Evolutionary conservation across 1,140 invertebrate genomes (phyloP), one percentile per base, ranked within the genome.

Genomic region (Drosophila persimilis): DNA sequence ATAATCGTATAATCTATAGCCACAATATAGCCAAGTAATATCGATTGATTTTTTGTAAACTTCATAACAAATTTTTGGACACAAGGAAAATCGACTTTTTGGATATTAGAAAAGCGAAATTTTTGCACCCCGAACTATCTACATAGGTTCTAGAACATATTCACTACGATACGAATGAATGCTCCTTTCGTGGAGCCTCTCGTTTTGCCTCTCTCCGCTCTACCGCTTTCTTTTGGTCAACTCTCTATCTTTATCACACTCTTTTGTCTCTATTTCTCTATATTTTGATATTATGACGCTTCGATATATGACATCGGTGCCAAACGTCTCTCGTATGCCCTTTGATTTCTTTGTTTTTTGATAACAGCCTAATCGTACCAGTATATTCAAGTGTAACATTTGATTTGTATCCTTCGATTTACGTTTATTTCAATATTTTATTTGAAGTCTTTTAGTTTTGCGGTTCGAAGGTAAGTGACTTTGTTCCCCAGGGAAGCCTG

Each of bases 1-100:
- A 75, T 85, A 64, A 64, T 75, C 61, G 60, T 84, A 70, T 39
- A 39, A 39, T 55, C 78, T 46, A 44, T 71, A 73, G 73, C 70
- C 60, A 71, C 54, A 77, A 56, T 56, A 53, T 63, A 45, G 53
- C 66, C 35, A 74, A 60, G 47, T 78, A 60, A 71, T 71, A 54
- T 66, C 52, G 26, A 73, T 51, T 61, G 46, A 56, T 70, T 56
- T 59, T 79, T 39, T 11, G 52, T 13, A 62, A 70, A 58, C 55
- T 48, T 17, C 48, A 45, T 61, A 44, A 11, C 47, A 66, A 80
- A 53, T 58, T 52, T 29, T 3, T 9, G n/a, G 64, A 74, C 62
- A 66, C 56, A 73, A 72, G 56, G 72, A 70, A 74, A 70, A 70
- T 64, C 59, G 64, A 55, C 8, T 52, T 52, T 59, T 63, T 55